Evolutionary conservation across 2,113 vertebrate genomes (phyloP), one percentile per base, ranked within the genome.

Genomic region (Aptenodytes patagonicus): DNA sequence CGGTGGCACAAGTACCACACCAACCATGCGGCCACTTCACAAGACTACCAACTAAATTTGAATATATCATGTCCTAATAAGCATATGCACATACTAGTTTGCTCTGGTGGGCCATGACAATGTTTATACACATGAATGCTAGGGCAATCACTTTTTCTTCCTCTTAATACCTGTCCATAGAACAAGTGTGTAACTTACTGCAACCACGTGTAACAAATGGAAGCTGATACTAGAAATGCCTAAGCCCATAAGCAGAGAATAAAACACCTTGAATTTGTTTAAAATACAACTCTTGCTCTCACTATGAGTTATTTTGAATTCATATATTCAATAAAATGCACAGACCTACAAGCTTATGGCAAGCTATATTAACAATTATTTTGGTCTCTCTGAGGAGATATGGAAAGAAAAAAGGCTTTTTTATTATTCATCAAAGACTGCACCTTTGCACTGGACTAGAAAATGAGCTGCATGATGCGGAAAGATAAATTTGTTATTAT

Each of bases 381-480:
- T 87, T 82, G 26, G 13, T 47, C 47, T 88, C 26, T 83, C 60
- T 76, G 44, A 76, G 31, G 44, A 77, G n/a, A 81, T 22, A 62
- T 0, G 1, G 40, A 79, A 93, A 68, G 69, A 47, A 85, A 89
- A 80, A 34, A 16, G 9, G 19, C 4, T 89, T 75, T 81, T 76
- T 80, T 76, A 91, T 70, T 80, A 88, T 55, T 96, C 52, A 87
- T 38, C 65, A 60, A 92, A 89, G 92, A 89, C 72, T 46, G 26
- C 13, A 94, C 72, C 55, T 94, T 94, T 91, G 87, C 83, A 89
- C 55, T 82, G 69, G 69, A 71, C 89, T 91, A 75, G 72, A 89
- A 95, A 95, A 96, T 75, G 5, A 92, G 65, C 3, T 28, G 55
- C n/a, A 54, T 57, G 60, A 95, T 64, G 83, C 4, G 1, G 64